A percentile compares a stretch with the other conserved stretches of the same genome.
phyloP scores from a whole-genome alignment of 2,888 invertebrate species.

The Alcis repandata region DNA sequence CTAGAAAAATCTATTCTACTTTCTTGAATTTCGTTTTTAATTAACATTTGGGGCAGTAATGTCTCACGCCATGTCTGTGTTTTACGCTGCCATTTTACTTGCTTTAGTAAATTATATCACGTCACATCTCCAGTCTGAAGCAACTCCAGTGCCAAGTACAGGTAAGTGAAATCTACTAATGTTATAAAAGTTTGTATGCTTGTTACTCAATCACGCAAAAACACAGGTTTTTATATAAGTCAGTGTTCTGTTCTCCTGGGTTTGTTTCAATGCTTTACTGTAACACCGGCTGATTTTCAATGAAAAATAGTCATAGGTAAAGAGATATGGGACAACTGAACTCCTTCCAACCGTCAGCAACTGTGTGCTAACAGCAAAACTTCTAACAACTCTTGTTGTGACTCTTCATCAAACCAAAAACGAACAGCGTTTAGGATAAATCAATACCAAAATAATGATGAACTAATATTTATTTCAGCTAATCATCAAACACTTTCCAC shows the following conservation, averaged over 20 bases:
- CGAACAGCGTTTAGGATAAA: not conserved
- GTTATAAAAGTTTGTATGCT: not conserved
- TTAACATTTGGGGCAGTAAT: not conserved
- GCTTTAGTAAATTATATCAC: not conserved
- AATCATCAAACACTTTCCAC: slow-evolving; percentile 32
- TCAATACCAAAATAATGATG: too few relatives aligned
- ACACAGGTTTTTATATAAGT: too few relatives aligned
- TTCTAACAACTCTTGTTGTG: too few relatives aligned
- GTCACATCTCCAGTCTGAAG: not conserved
- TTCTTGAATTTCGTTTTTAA: not conserved
- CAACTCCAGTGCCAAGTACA: not conserved
- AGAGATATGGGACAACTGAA: too few relatives aligned
- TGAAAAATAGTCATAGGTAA: too few relatives aligned
- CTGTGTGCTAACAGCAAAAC: too few relatives aligned
- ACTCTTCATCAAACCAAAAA: not conserved
- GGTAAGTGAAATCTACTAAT: slow-evolving; percentile 5
- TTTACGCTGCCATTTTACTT: not conserved
- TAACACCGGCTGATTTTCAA: too few relatives aligned
- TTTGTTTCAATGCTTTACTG: too few relatives aligned
- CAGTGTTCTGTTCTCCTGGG: too few relatives aligned
- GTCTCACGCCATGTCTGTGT: slow-evolving; percentile 14
- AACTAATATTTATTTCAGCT: slow-evolving; percentile 44
- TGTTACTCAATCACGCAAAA: too few relatives aligned
- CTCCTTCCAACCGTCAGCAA: too few relatives aligned
- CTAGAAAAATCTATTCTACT: slow-evolving; percentile 4